Percentiles rank a stretch among this genome's conserved stretches.
Evolutionary conservation across 2,113 vertebrate genomes (phyloP).

Genomic region (Propithecus coquereli): DNA sequence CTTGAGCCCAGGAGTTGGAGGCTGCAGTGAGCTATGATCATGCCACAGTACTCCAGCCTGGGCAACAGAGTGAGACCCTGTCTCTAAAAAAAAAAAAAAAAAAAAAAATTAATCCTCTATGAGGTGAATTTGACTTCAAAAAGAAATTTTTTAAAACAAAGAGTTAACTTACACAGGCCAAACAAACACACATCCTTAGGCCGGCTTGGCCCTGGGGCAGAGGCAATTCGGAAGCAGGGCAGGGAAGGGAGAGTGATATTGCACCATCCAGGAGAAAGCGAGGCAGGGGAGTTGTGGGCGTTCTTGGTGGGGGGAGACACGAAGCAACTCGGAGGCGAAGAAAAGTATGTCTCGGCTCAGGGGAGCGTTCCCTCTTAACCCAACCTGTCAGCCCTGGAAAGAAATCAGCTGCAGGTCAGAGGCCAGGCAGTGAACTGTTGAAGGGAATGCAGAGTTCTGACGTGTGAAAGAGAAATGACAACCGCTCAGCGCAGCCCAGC

Average conservation of each 20-base stretch:
- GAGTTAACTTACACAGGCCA: background rate
- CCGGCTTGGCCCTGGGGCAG: background rate
- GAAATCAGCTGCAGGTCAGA: constrained; percentile 9
- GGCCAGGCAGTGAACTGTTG: background rate
- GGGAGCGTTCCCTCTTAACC: constrained; percentile 36
- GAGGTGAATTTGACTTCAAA: background rate
- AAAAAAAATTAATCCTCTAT: background rate
- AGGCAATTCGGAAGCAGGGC: background rate
- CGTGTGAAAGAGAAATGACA: constrained; percentile 10
- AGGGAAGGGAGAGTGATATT: background rate
- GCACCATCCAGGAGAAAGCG: background rate
- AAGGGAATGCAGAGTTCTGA: background rate
- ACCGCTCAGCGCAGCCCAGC: background rate
- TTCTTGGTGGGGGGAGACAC: background rate
- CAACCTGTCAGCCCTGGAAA: constrained; percentile 46
- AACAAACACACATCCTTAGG: background rate
- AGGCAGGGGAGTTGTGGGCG: background rate
- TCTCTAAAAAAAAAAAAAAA: background rate
- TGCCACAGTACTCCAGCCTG: background rate
- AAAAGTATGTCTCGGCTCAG: constrained; percentile 34
- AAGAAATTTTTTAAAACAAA: background rate
- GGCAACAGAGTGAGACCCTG: background rate
- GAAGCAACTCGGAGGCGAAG: background rate
- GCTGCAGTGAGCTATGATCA: background rate
- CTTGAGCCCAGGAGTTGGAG: background rate